Percentiles rank a stretch among this genome's conserved stretches.
Conservation (phyloP, 2,113 vertebrate genomes). For the Anas platyrhynchos region DNA sequence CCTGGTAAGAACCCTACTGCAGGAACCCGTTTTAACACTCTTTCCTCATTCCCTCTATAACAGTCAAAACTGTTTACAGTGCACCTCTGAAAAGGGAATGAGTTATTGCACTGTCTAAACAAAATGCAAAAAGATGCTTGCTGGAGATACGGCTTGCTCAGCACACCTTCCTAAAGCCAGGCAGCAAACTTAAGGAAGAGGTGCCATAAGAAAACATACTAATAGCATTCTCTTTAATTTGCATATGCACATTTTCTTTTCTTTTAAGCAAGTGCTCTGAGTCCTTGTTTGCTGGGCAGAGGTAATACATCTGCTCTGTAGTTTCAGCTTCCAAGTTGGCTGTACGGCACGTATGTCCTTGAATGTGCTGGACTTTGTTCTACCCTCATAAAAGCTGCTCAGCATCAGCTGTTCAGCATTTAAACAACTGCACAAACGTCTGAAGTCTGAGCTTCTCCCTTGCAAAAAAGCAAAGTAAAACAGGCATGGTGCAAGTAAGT, state of each 20-base stretch:
- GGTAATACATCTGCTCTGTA: rapidly evolving
- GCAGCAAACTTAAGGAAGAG: background rate
- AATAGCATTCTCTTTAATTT: constrained; percentile 53
- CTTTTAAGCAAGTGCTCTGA: background rate
- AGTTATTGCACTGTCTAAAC: background rate
- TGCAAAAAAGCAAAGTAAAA: constrained; percentile 18
- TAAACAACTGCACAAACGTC: background rate
- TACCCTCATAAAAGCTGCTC: background rate
- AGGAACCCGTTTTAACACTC: background rate
- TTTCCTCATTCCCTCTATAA: background rate
- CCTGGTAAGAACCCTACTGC: background rate
- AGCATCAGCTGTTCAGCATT: background rate
- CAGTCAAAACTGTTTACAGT: background rate
- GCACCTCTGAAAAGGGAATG: background rate
- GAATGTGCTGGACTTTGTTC: background rate
- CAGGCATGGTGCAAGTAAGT: background rate
- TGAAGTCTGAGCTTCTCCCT: background rate
- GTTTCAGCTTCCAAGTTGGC: background rate
- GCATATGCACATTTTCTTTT: background rate
- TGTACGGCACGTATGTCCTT: background rate
- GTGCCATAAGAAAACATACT: background rate
- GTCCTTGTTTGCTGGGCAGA: background rate
- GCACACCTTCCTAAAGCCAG: background rate
- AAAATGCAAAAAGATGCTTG: background rate
- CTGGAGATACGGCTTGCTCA: background rate